Conservation (phyloP, 2,888 invertebrate species). For the Caenorhabditis plicata region DNA sequence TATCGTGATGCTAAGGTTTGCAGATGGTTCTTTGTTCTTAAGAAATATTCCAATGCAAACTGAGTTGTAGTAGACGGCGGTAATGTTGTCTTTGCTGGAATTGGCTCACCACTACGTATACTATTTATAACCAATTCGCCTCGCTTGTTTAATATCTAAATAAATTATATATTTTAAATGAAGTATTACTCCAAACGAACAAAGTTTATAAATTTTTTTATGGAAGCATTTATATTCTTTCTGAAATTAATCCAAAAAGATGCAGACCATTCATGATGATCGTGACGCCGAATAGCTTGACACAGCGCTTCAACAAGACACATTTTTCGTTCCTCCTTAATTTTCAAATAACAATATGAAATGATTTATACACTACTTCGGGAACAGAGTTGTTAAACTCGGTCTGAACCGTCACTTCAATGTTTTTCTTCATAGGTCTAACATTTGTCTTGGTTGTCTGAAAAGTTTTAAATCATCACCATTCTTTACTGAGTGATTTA, state of each 20-base stretch:
- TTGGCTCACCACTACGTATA: background rate
- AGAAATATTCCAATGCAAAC: slow-evolving; percentile 2
- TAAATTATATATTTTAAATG: no score
- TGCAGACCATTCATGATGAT: slow-evolving; percentile 13
- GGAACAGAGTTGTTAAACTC: slow-evolving; percentile 6
- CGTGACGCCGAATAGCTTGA: slow-evolving; percentile 15
- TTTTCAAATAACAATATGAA: no score
- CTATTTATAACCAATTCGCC: background rate
- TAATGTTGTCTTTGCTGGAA: slow-evolving; percentile 15
- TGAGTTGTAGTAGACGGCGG: slow-evolving; percentile 10
- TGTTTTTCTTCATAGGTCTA: slow-evolving; percentile 6
- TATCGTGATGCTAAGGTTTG: slow-evolving; percentile 14
- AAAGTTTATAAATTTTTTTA: slow-evolving; percentile 1
- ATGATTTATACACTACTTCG: slow-evolving; percentile 5
- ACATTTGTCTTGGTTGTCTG: slow-evolving; percentile 2
- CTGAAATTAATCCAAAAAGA: slow-evolving; percentile 19
- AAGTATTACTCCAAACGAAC: no score
- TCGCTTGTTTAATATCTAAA: no score
- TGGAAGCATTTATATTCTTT: slow-evolving; percentile 1
- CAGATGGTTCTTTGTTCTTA: slow-evolving; percentile 16
- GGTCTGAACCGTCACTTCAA: slow-evolving; percentile 1
- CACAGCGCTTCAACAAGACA: slow-evolving; percentile 28
- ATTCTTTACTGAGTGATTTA: slow-evolving; percentile 22
- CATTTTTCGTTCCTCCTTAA: slow-evolving; percentile 23
- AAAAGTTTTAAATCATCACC: slow-evolving; percentile 5